Evolutionary conservation across 2,113 vertebrate genomes (phyloP), one percentile per base, ranked within the genome.

Genomic region (Chaetodon trifascialis): DNA sequence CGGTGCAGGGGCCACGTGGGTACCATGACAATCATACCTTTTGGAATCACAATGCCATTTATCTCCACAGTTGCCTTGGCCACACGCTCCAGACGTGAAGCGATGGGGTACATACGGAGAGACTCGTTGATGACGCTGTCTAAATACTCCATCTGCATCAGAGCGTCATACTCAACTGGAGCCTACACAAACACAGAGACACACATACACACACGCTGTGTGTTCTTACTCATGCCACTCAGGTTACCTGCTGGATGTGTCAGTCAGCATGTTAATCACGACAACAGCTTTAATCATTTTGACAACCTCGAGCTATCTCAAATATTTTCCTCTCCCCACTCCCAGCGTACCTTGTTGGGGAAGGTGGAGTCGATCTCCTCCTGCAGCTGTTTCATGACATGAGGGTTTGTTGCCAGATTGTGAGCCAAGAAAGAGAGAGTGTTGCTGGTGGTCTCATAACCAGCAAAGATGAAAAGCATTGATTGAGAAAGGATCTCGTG

Each of bases 121-220:
- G 91, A 88, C 87, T 99, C 96, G 0, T 92, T 97, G 89, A 97
- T 83, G 42, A 94, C 96, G 89, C 95, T 94, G 15, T 98, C 95
- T 0, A 99, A 82, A 75, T 97, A 97, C 6, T 97, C 96, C 95
- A 98, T 95, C 76, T 97, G 94, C 56, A 79, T 86, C 79, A 97
- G 4, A 0, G 74, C 2, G 0, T 83, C 90, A n/a, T 97, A 98
- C 0, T 91, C 94, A 30, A 94, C 80, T 12, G 91, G 7, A 44
- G 86, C 88, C 95, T 95, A 12, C n/a, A 17, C 5, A 68, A 68
- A 62, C 23, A 83, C n/a, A 74, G 0, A 56, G 23, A 73, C 4
- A 66, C 40, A 74, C 19, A 38, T 12, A 21, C 3, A 76, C 34
- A 60, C 12, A 30, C 30, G 30, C 30, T 30, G 30, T 30, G 30